Evolutionary conservation across 2,797 vertebrate species (phyloP), one percentile per base, ranked within the genome.

Genomic region (Phaenicophaeus curvirostris): DNA sequence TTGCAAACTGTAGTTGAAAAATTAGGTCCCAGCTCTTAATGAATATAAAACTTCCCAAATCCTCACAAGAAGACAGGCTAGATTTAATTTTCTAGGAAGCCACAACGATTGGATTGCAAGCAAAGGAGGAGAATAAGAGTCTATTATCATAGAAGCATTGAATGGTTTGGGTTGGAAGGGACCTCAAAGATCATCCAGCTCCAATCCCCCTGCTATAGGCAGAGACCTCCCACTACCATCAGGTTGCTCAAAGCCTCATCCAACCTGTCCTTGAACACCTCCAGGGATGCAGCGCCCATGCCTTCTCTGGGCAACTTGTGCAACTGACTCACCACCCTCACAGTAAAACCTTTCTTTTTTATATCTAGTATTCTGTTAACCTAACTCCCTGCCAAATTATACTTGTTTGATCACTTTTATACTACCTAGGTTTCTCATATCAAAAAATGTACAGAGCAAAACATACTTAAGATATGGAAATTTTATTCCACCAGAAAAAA

Each of bases 401-500:
- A 83, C 18, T 41, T 31, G 8, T 54, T 78, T 83, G 20, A 82
- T 62, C 2, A 81, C 25, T 77, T 93, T 66, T 41, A 63, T 27
- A 33, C 19, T 21, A 39, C 44, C 46, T 50, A 53, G 37, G 54
- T 48, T 51, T 68, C 33, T 13, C 54, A 28, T n/a, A 11, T 63
- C 30, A 81, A 79, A 76, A 79, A 89, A 73, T 3, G 19, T 33
- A 87, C 17, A 31, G 51, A 93, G 61, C 20, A 74, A 90, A 94
- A 41, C 19, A 92, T 46, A 77, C 21, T 94, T 86, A 94, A 95
- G 37, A 86, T 93, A 96, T 90, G 95, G 75, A 91, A 91, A 93
- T 96, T 90, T 92, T 92, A 92, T 93, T 92, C 76, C 63, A 86
- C 14, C 4, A 24, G 28, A 48, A 27, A 53, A 53, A 53, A 41